phyloP scores from a whole-genome alignment of 2,113 vertebrate genomes.

The Leptosomus discolor region DNA sequence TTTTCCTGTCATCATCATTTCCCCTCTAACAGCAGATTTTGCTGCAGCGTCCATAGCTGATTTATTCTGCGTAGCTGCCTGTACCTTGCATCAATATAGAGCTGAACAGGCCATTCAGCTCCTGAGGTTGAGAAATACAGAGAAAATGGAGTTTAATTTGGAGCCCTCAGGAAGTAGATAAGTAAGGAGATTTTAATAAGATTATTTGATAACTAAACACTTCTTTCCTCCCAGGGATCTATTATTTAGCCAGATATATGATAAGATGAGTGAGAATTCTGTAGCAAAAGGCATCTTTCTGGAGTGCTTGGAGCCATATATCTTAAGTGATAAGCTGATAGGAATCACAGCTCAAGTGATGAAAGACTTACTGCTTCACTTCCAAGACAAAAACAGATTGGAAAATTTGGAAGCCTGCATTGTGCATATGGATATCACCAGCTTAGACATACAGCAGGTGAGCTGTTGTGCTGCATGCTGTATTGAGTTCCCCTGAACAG shows the following conservation, averaged over 20 bases:
- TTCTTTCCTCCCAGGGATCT: constrained; percentile 80
- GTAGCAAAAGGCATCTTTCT: constrained; percentile 93
- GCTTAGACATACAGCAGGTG: constrained; percentile 96
- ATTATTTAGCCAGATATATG: constrained; percentile 91
- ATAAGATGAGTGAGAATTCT: constrained; percentile 88
- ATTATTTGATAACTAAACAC: background rate
- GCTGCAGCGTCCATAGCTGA: background rate
- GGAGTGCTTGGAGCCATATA: constrained; percentile 91
- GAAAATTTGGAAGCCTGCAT: constrained; percentile 94
- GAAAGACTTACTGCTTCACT: constrained; percentile 93
- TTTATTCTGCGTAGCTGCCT: background rate
- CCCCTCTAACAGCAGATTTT: background rate
- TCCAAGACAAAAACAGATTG: constrained; percentile 91
- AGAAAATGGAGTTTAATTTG: background rate
- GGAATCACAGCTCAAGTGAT: constrained; percentile 91
- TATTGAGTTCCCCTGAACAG: background rate
- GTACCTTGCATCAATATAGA: background rate
- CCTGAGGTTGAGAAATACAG: background rate
- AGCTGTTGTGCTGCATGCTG: background rate
- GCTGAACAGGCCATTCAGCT: background rate
- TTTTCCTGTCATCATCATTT: background rate
- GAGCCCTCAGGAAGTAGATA: background rate
- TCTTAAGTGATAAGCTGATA: constrained; percentile 88
- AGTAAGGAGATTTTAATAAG: background rate
- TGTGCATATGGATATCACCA: constrained; percentile 96